phyloP scores from a whole-genome alignment of 2,888 invertebrate genomes.

The Tachina lurida region DNA sequence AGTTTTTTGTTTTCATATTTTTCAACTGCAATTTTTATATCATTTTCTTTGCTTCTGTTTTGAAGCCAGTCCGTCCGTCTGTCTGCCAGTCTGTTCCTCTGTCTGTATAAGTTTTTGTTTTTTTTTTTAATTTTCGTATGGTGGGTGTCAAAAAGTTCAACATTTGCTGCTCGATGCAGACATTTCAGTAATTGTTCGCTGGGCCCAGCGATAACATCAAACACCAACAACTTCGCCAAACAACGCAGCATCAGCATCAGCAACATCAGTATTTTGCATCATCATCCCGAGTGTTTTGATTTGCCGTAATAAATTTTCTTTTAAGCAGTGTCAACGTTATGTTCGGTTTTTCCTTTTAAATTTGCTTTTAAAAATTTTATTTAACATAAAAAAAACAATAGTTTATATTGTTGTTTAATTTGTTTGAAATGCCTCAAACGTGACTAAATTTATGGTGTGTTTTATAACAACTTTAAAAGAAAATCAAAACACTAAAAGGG shows the following conservation, averaged over 20 bases:
- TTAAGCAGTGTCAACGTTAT: constrained; percentile 49
- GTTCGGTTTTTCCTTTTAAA: background rate
- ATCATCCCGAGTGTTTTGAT: constrained; percentile 53
- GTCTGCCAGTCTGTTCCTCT: background rate
- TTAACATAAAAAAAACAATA: constrained; percentile 6
- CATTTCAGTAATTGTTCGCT: constrained; percentile 79
- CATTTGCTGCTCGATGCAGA: constrained; percentile 75
- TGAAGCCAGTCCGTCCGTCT: background rate
- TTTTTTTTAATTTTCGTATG: constrained; percentile 71
- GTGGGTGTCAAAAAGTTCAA: constrained; percentile 80
- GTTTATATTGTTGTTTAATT: constrained; percentile 67
- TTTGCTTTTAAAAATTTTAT: constrained; percentile 17
- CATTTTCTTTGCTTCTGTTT: constrained; percentile 43
- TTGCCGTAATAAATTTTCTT: constrained; percentile 60
- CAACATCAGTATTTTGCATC: constrained; percentile 14
- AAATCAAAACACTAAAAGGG: constrained; percentile 29
- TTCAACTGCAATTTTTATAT: constrained; percentile 37
- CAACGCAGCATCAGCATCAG: constrained; percentile 2
- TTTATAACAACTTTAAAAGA: constrained; percentile 29
- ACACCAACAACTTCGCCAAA: constrained; percentile 44
- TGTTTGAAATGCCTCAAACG: constrained; percentile 79
- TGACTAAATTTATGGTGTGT: constrained; percentile 78
- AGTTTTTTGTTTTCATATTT: constrained; percentile 16
- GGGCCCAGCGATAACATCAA: constrained; percentile 79
- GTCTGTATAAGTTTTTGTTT: constrained; percentile 7